These are phyloP conservation scores for Palythoa heliodiscus DNA, from an alignment of 92 coral and sea anemone genomes.

Conservation along the genomic window DNA sequence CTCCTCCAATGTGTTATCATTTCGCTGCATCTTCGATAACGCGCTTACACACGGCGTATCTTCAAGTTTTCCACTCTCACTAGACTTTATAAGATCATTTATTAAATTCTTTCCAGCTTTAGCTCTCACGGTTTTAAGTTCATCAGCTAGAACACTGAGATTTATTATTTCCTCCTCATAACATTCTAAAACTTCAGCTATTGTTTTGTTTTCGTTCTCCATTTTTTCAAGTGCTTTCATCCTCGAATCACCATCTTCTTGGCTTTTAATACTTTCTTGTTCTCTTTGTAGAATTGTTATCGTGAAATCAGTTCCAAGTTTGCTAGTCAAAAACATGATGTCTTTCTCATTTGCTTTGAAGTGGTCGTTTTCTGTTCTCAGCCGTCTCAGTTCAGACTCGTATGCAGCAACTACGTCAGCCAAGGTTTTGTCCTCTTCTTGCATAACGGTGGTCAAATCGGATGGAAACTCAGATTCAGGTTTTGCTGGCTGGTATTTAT, in stretches of 20 bases:
- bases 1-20: not conserved
- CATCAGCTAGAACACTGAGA: not conserved
- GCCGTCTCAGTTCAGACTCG: constrained; percentile 53
- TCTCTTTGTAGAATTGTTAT: constrained; percentile 1
- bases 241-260: not conserved
- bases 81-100: not conserved
- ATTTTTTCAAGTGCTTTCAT: constrained; percentile 25
- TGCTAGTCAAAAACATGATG: not conserved
- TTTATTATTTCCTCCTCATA: constrained; percentile 12
- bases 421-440: constrained; percentile 51
- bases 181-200: constrained; percentile 5
- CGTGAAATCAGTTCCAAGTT: constrained; percentile 9
- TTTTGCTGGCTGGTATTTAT: not conserved
- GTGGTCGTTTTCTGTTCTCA: not conserved
- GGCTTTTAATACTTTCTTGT: not conserved
- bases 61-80: not conserved
- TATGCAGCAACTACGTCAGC: constrained; percentile 62
- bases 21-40: constrained; percentile 6
- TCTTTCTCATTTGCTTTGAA: constrained; percentile 7
- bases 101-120: constrained; percentile 27
- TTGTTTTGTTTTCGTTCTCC: constrained; percentile 12
- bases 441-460: constrained; percentile 32
- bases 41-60: constrained; percentile 19
- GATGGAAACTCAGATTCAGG: not conserved
- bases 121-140: not conserved